These are phyloP conservation scores for Bacillus rossius DNA, from an alignment of 1,140 invertebrate genomes.

Conservation along the genomic window DNA sequence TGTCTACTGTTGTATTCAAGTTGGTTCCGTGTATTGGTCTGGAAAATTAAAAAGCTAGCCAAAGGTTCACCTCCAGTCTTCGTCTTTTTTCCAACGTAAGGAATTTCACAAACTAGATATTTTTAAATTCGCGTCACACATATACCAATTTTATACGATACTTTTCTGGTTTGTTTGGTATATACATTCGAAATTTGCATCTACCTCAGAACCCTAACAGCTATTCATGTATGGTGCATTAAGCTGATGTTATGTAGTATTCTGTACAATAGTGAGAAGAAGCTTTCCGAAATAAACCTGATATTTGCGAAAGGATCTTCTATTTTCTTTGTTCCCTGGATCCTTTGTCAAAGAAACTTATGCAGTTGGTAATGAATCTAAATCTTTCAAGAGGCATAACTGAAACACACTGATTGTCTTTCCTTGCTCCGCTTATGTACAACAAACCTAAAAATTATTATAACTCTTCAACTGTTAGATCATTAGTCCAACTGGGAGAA, in stretches of 20 bases:
- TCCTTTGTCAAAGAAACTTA: too few species aligned
- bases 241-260: conserved; percentile 11
- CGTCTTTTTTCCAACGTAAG: conserved; percentile 23
- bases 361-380: too few species aligned
- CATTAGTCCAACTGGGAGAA: too few species aligned
- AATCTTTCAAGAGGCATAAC: too few species aligned
- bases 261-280: conserved; percentile 15
- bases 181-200: conserved; percentile 35
- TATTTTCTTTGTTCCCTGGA: neutral
- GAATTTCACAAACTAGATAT: conserved; percentile 24
- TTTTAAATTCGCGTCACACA: conserved; percentile 22
- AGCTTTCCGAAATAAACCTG: conserved; percentile 4
- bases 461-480: too few species aligned
- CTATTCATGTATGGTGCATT: conserved; percentile 35
- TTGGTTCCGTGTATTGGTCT: too few species aligned
- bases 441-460: conserved; percentile 1
- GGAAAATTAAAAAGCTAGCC: too few species aligned
- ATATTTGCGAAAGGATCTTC: neutral
- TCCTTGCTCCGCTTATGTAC: neutral
- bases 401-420: too few species aligned
- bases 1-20: too few species aligned
- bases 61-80: neutral
- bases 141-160: conserved; percentile 27
- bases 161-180: conserved; percentile 31
- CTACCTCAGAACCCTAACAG: conserved; percentile 31